Percentiles rank a stretch among this genome's conserved stretches.
These are phyloP conservation scores for Turritopsis dohrnii DNA, from an alignment of 30 jellyfish, hydroid and myxozoan genomes.

Conservation along the genomic window DNA sequence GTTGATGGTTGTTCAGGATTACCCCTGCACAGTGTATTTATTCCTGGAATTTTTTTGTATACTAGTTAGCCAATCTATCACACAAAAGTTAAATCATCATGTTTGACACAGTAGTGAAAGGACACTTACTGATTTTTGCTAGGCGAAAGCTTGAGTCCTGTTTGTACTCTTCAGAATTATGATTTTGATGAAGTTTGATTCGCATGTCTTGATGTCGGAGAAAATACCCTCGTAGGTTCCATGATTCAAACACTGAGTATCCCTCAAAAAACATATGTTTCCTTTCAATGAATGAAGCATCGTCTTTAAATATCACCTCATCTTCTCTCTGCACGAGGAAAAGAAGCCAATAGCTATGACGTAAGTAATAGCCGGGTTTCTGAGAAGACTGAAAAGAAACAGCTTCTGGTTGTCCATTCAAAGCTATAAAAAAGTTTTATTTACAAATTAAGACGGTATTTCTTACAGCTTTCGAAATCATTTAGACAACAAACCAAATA, in stretches of 20 bases:
- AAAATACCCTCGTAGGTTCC: conserved; percentile 12
- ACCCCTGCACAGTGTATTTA: too few relatives aligned
- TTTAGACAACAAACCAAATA: too few relatives aligned
- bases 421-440: not conserved
- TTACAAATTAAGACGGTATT: not conserved
- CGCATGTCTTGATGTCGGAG: conserved; percentile 18
- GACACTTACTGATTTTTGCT: not conserved
- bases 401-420: conserved; percentile 5
- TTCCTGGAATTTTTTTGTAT: too few relatives aligned
- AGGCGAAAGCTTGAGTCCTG: conserved; percentile 7
- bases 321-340: not conserved
- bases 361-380: conserved; percentile 2
- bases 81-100: too few relatives aligned
- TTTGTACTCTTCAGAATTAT: not conserved
- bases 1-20: too few relatives aligned
- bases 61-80: too few relatives aligned
- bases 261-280: not conserved
- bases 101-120: too few relatives aligned
- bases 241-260: conserved; percentile 14
- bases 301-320: conserved; percentile 3
- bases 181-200: conserved; percentile 22
- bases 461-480: too few relatives aligned
- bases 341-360: conserved; percentile 2
- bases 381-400: not conserved
- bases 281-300: not conserved